Evolutionary conservation across 1,140 invertebrate genomes (phyloP).

Genomic region (Bombus confusus): DNA sequence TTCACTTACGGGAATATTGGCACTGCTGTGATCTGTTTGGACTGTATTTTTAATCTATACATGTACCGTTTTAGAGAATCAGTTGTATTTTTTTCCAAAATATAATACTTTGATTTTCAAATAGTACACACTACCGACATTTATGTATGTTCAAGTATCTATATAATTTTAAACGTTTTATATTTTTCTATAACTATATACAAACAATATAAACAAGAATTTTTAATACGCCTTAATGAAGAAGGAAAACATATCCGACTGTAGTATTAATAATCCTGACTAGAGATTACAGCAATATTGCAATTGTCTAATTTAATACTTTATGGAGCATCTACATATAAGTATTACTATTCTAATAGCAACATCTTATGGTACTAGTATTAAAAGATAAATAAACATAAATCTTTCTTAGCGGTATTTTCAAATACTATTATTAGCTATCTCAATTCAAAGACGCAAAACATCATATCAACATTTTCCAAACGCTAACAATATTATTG

Average conservation of each 20-base stretch:
- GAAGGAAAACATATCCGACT: background rate
- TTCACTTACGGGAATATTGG: constrained; percentile 32
- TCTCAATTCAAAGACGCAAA: background rate
- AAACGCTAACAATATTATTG: constrained; percentile 3
- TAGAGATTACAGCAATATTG: constrained; percentile 30
- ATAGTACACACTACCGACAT: background rate
- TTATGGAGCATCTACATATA: background rate
- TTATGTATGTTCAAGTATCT: background rate
- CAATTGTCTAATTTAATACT: constrained; percentile 23
- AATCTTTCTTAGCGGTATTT: too few species aligned
- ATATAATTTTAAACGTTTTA: background rate
- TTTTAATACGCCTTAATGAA: background rate
- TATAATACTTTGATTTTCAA: background rate
- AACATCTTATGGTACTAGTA: background rate
- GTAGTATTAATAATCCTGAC: constrained; percentile 3
- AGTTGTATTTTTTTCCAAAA: background rate
- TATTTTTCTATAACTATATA: background rate
- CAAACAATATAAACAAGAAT: background rate
- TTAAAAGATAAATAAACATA: background rate
- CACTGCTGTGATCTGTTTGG: background rate
- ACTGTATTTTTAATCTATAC: constrained; percentile 8
- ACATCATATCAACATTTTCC: background rate
- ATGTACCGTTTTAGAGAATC: background rate
- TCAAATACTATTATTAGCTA: background rate
- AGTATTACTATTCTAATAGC: background rate